Evolutionary conservation across 2,797 vertebrate species (phyloP).

Genomic region (Staurois parvus): DNA sequence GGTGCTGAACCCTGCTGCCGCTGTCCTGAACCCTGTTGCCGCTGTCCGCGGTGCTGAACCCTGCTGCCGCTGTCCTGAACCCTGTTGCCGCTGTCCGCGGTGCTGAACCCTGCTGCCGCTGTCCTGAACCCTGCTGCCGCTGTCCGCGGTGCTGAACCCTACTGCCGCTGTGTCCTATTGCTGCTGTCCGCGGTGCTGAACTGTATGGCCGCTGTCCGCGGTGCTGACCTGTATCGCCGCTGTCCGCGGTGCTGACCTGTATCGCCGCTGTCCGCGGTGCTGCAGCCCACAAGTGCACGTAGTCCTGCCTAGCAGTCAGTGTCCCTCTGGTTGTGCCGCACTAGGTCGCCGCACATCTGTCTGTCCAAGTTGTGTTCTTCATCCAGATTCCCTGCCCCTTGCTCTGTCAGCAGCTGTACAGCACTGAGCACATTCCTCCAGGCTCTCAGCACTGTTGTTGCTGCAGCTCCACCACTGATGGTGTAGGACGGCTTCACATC

Average conservation of each 20-base stretch:
- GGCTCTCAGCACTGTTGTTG: not conserved
- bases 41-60: not conserved
- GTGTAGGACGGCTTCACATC: constrained; percentile 50
- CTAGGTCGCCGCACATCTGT: constrained; percentile 19
- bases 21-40: not conserved
- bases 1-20: not conserved
- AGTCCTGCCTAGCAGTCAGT: too few species aligned
- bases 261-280: too few species aligned
- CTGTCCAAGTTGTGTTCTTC: constrained; percentile 20
- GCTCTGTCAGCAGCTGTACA: not conserved
- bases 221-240: too few species aligned
- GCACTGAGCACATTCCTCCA: not conserved
- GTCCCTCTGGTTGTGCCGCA: constrained; percentile 5
- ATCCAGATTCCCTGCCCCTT: not conserved
- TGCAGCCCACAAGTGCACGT: too few species aligned
- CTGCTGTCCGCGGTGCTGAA: not conserved
- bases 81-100: not conserved
- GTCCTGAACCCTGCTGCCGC: too few species aligned
- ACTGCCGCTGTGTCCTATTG: too few species aligned
- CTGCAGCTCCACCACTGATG: constrained; percentile 14
- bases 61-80: not conserved
- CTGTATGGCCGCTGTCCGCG: too few species aligned
- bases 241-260: too few species aligned
- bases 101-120: too few species aligned
- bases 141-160: not conserved